These are phyloP conservation scores for Coilia nasus DNA, from an alignment of 2,797 vertebrate species.

Conservation along the genomic window DNA sequence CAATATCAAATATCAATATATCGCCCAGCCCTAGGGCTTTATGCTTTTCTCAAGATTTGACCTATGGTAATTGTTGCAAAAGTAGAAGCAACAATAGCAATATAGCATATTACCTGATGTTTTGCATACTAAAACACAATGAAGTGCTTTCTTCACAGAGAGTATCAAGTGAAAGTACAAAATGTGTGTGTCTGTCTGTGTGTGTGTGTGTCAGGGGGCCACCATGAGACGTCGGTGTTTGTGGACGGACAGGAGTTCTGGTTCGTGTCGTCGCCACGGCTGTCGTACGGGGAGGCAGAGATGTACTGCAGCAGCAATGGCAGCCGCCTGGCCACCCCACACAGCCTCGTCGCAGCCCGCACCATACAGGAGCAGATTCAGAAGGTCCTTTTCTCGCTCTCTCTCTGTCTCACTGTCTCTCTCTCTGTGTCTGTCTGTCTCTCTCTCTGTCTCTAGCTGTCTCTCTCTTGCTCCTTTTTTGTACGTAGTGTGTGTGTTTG, in stretches of 20 bases:
- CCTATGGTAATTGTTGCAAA: too few relatives aligned
- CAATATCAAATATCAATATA: too few relatives aligned
- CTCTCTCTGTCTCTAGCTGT: neutral
- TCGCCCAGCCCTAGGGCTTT: too few relatives aligned
- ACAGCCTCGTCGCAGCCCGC: conserved; percentile 63
- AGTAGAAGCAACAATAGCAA: too few relatives aligned
- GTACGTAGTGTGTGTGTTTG: neutral
- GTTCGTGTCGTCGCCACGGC: conserved; percentile 81
- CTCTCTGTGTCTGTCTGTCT: neutral
- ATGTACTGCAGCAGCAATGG: conserved; percentile 81
- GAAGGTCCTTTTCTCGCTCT: too few relatives aligned
- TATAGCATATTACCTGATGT: too few relatives aligned
- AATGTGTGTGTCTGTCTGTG: too few relatives aligned
- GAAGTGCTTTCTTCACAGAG: too few relatives aligned
- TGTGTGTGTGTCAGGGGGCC: conserved; percentile 60
- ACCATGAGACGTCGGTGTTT: conserved; percentile 80
- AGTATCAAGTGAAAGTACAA: too few relatives aligned
- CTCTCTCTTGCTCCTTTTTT: neutral
- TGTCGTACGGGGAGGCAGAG: conserved; percentile 83
- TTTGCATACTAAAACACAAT: too few relatives aligned
- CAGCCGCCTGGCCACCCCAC: conserved; percentile 82
- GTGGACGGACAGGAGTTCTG: conserved; percentile 89
- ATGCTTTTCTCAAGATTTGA: too few relatives aligned
- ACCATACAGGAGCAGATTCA: conserved; percentile 24
- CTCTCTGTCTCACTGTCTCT: neutral